Base-by-base conservation (phyloP, 2,797 vertebrate genomes). In the Phoeniculus purpureus region DNA sequence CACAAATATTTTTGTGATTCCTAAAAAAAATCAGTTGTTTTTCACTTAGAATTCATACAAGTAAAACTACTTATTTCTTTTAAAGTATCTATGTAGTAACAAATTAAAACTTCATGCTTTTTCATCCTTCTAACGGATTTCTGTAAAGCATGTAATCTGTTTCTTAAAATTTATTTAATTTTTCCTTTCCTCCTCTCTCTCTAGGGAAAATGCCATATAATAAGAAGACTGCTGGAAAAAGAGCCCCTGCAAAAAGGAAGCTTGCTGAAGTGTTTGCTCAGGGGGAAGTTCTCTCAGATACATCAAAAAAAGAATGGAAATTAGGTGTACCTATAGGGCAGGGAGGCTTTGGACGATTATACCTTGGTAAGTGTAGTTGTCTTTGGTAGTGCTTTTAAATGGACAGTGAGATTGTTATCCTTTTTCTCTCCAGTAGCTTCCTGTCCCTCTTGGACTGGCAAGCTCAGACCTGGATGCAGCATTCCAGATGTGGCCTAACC, bases 341-440 rank as follows among this genome's bases (percentile, higher is more conserved):
- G 76, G 99, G 99, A 7, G 99, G 99, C 45, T 99, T 99, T 80
- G 99, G 99, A 7, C 97, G 99, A 29, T 95, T 99, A 1, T 99
- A 99, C 94, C 95, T 99, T 64, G 99, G 99, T 99, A 97, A 98
- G 97, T 92, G 55, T 31, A 14, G 6, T 31, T 73, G 6, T 64
- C 12, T 72, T 78, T 73, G 32, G 29, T 70, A 47, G 26, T 68
- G 23, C 22, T 87, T 77, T 73, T 25, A 73, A 91, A 31, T 34
- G 9, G 43, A 79, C 23, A 68, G 8, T 12, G 16, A 66, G 22
- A 32, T 85, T 20, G 66, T 95, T 83, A 43, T 67, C 20, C 15
- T 29, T 47, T 45, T 52, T 56, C 34, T 43, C 43, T 43, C 43
- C 43, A 43, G 43, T 43, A 43, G 43, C 16, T 43, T 43, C 14